A percentile compares a stretch with the other conserved stretches of the same genome.
phyloP scores from a whole-genome alignment of 2,797 vertebrate species.

The Paedocypris micromegethes region DNA sequence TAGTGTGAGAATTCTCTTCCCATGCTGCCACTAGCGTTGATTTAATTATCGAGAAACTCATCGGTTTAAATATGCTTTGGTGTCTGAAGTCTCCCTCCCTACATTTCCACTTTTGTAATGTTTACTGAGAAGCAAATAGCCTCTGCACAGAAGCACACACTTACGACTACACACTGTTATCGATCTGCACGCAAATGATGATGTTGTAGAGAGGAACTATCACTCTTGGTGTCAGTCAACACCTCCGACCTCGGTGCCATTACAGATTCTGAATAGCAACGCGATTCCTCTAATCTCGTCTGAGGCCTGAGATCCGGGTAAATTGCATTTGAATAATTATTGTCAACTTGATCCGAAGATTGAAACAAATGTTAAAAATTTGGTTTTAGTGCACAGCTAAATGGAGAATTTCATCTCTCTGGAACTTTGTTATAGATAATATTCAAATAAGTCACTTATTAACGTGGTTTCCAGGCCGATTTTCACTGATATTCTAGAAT shows the following conservation, averaged over 20 bases:
- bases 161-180: constrained; percentile 25
- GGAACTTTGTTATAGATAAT: background rate
- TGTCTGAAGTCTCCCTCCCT: constrained; percentile 13
- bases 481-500: too few species aligned
- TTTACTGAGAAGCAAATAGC: constrained; percentile 14
- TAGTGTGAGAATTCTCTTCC: constrained; percentile 22
- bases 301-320: constrained; percentile 2
- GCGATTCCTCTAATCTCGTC: constrained; percentile 9
- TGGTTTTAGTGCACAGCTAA: background rate
- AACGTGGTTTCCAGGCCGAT: too few species aligned
- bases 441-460: too few species aligned
- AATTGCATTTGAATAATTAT: background rate
- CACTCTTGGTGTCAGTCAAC: constrained; percentile 11
- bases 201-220: constrained; percentile 17
- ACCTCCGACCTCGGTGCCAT: constrained; percentile 10
- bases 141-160: background rate
- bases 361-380: constrained; percentile 10
- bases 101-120: constrained; percentile 24
- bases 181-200: constrained; percentile 18
- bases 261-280: constrained; percentile 16
- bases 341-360: background rate
- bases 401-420: background rate
- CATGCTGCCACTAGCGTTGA: constrained; percentile 33
- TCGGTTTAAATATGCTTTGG: constrained; percentile 36
- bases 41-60: constrained; percentile 35